Evolutionary conservation across 2,797 vertebrate species (phyloP), one percentile per base, ranked within the genome.

Genomic region (Galaxias olidus): DNA sequence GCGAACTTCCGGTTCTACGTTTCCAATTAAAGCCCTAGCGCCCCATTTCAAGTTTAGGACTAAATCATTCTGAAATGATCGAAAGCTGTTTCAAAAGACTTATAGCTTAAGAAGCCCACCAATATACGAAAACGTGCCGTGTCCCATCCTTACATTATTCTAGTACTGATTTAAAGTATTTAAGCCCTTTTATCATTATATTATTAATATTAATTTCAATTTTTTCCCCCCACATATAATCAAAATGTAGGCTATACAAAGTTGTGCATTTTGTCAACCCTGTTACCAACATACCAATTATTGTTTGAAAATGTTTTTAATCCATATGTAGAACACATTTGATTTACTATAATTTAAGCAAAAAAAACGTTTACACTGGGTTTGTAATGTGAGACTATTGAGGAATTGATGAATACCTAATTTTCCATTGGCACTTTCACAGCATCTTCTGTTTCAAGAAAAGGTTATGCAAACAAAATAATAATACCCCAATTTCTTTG

Each of bases 401-500:
- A 55, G 62, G 59, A 61, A 9, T 61, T 54, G 53, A 55, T 40
- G 45, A 60, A 30, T 47, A 60, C 42, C 30, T 46, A 42, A 53
- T 59, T 42, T 61, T 4, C 49, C 46, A 59, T 57, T 61, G 52
- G n/a, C 60, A 66, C 64, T 62, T 45, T 47, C 58, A 19, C 47
- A 50, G 18, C 30, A 47, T 65, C 52, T 65, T 43, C n/a, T n/a
- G n/a, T n/a, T 65, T 56, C 46, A 53, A 64, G 47, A 48, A 44
- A 63, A 63, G 44, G 30, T 64, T 65, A 45, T 47, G 63, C 18
- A 65, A 65, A 56, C 40, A 65, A 46, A 55, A 56, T 56, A 56
- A 40, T 48, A 47, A 46, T 47, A 64, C 44, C 63, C 43, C 13
- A 45, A 64, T n/a, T n/a, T 55, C 13, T 20, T 3, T 60, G 30